These are phyloP conservation scores for Aratinga solstitialis DNA, from an alignment of 2,797 vertebrate species.

Conservation along the genomic window DNA sequence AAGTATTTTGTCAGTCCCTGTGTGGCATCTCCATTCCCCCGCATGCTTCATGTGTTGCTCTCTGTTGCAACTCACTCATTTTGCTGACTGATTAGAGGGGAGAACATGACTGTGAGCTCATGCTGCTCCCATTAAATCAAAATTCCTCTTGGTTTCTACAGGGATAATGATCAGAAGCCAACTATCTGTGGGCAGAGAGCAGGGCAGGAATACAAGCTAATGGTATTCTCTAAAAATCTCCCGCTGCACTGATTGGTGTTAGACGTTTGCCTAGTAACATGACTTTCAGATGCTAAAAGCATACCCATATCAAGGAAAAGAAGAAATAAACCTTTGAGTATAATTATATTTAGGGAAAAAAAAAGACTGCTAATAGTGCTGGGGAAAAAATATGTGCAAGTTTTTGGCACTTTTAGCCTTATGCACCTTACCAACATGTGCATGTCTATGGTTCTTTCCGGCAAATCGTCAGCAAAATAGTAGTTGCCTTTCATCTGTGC, in stretches of 20 bases:
- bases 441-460: not conserved
- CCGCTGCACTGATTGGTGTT: not conserved
- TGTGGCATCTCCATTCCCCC: not conserved
- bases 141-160: not conserved
- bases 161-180: slow-evolving; percentile 31
- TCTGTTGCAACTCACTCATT: slow-evolving; percentile 24
- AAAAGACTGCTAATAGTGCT: not conserved
- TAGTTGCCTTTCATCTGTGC: slow-evolving; percentile 5
- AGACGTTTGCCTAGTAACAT: not conserved
- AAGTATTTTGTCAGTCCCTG: not conserved
- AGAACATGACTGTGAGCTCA: not conserved
- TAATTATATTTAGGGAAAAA: not conserved
- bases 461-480: slow-evolving; percentile 62
- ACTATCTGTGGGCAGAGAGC: not conserved
- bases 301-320: not conserved
- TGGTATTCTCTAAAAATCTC: not conserved
- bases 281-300: not conserved
- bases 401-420: not conserved
- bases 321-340: not conserved
- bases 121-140: not conserved
- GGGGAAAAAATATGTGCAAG: not conserved
- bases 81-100: slow-evolving; percentile 49
- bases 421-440: not conserved
- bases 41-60: not conserved
- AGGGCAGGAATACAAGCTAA: not conserved